phyloP scores from a whole-genome alignment of 1,140 invertebrate genomes.

The Cyclina sinensis region DNA sequence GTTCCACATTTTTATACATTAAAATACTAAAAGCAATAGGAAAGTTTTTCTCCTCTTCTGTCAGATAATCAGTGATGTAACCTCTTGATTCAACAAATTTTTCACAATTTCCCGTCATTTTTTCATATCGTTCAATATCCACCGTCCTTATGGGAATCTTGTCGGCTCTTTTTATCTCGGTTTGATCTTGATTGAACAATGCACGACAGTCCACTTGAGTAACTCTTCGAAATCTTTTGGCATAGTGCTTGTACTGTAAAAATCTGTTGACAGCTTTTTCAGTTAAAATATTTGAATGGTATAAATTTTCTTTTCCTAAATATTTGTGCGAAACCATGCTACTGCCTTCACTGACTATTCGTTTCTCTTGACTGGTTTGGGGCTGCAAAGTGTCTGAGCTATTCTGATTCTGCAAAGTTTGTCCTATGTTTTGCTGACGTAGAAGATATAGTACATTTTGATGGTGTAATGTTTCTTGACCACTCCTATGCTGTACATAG shows the following conservation, averaged over 20 bases:
- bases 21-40: constrained; percentile 83
- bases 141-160: not conserved
- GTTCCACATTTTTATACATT: constrained; percentile 77
- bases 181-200: not conserved
- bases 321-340: no score
- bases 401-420: no score
- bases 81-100: constrained; percentile 52
- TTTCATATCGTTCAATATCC: not conserved
- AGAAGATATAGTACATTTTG: no score
- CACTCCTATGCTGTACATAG: no score
- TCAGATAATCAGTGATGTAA: constrained; percentile 71
- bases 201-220: not conserved
- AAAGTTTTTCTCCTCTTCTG: constrained; percentile 74
- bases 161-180: not conserved
- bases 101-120: constrained; percentile 33
- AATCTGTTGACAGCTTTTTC: not conserved
- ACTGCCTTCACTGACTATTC: no score
- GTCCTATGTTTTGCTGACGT: no score
- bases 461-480: no score
- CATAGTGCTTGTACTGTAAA: not conserved
- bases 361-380: no score
- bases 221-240: not conserved
- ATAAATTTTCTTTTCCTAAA: not conserved
- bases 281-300: not conserved
- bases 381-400: no score